Evolutionary conservation across 2,888 invertebrate genomes (phyloP), one percentile per base, ranked within the genome.

Genomic region (Morpho helenor): DNA sequence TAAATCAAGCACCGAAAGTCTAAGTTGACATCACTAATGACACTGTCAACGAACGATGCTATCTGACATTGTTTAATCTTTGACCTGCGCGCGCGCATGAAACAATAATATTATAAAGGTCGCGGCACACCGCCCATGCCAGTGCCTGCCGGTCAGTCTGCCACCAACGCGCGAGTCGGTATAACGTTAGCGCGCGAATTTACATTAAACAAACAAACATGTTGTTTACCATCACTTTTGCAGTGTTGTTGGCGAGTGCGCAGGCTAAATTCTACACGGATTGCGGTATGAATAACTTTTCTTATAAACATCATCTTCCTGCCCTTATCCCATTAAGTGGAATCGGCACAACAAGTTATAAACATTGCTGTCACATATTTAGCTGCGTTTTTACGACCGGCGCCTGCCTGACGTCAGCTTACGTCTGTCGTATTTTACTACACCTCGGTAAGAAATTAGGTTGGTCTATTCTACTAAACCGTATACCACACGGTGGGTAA

Each of bases 181-280:
- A 44, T 63, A 67, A 81, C 88, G 85, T 73, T 79, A 88, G 85
- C 87, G 87, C 84, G 87, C 84, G 80, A 71, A 53, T 57, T 48
- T 56, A 50, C 49, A 57, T 57, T 47, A 60, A 55, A 59, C 57
- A 58, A 62, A 61, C 56, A 66, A 80, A 75, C 72, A 88, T 88
- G 87, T 82, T 86, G 75, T 79, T 80, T 66, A 73, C 73, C 65
- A 59, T 84, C 63, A 70, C 75, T 49, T 64, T 81, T 56, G 69
- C 76, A 51, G 76, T 87, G 66, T 68, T 87, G 5, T 70, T 87
- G 64, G 81, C 80, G 66, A 77, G 83, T 79, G 80, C 76, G 8
- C 77, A 89, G 60, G 89, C 85, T 3, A 88, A 88, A 61, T 87
- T 86, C 73, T 88, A 84, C 75, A 78, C 75, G 61, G 89, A 90